Conservation (phyloP, 2,113 vertebrate species). For the Percopsis transmontana region DNA sequence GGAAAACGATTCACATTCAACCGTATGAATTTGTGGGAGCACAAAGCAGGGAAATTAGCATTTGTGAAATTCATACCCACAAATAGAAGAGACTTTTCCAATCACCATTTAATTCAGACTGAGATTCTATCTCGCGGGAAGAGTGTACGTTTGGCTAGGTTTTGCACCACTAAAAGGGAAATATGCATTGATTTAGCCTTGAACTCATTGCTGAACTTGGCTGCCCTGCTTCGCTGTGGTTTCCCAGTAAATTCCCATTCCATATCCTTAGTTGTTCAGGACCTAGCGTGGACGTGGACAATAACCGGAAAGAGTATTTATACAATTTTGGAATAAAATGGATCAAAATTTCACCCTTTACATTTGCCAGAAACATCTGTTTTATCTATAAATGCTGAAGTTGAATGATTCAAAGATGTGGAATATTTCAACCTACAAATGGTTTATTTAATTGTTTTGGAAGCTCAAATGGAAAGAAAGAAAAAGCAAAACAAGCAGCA, state of each 20-base stretch:
- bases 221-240: slow-evolving; percentile 62
- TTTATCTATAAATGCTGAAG: slow-evolving; percentile 71
- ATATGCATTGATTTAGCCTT: slow-evolving; percentile 77
- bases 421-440: slow-evolving; percentile 60
- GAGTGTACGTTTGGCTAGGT: slow-evolving; percentile 60
- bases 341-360: slow-evolving; percentile 73
- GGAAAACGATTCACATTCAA: slow-evolving; percentile 40
- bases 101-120: slow-evolving; percentile 53
- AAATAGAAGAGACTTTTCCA: slow-evolving; percentile 49
- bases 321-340: slow-evolving; percentile 73
- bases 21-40: slow-evolving; percentile 54
- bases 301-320: slow-evolving; percentile 78
- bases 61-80: slow-evolving; percentile 59
- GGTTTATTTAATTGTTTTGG: slow-evolving; percentile 71
- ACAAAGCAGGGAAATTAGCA: slow-evolving; percentile 54
- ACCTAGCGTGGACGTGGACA: slow-evolving; percentile 67
- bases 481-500: slow-evolving; percentile 33
- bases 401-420: slow-evolving; percentile 60
- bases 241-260: slow-evolving; percentile 70
- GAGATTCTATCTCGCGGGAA: slow-evolving; percentile 44
- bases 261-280: slow-evolving; percentile 52
- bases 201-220: slow-evolving; percentile 77
- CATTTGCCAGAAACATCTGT: slow-evolving; percentile 74
- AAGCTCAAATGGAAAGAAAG: slow-evolving; percentile 60
- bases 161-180: slow-evolving; percentile 69